Evolutionary conservation across 1,140 invertebrate genomes (phyloP).

Genomic region (Bombus impatiens): DNA sequence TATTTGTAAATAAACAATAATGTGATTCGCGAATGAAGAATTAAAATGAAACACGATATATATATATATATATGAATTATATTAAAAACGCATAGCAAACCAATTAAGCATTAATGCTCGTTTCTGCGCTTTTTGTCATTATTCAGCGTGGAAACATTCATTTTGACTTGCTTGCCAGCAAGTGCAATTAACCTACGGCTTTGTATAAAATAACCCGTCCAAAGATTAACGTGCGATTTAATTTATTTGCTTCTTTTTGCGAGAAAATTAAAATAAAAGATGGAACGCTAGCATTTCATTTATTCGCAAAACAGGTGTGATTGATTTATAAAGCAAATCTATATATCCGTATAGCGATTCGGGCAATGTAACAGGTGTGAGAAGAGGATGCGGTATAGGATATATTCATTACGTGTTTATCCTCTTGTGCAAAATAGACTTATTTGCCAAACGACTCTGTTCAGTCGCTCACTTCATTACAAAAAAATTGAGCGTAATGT

Average conservation of each 20-base stretch:
- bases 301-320: background rate
- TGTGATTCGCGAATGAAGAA: no score
- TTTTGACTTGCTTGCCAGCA: no score
- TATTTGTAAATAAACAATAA: no score
- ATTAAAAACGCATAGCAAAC: background rate
- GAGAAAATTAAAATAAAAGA: no score
- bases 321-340: background rate
- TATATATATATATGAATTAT: no score
- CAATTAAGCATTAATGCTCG: background rate
- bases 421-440: background rate
- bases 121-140: background rate
- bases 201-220: background rate
- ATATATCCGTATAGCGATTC: background rate
- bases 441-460: background rate
- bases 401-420: background rate
- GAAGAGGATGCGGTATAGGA: background rate
- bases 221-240: background rate
- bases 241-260: background rate
- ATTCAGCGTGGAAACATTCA: background rate
- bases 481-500: background rate
- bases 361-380: conserved; percentile 49
- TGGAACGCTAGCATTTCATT: no score
- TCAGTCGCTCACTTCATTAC: background rate
- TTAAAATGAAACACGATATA: background rate
- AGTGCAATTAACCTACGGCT: conserved; percentile 5